Conservation (phyloP, 35 echinoderm and acorn worm genomes). For the Holothuria glaberrima region DNA sequence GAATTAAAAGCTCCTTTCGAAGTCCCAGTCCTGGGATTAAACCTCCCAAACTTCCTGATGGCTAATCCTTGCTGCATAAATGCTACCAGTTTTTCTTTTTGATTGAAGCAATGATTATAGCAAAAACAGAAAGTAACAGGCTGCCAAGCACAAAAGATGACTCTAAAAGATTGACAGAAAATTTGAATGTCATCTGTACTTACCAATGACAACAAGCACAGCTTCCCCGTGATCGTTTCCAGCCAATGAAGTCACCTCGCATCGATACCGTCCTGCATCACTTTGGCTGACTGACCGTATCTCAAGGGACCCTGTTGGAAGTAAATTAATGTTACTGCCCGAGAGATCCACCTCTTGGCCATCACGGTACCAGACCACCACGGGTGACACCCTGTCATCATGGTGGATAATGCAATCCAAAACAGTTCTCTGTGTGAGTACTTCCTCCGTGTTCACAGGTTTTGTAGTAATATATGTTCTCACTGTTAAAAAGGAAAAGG, state of each 20-base stretch:
- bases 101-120: no score
- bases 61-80: no score
- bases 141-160: no score
- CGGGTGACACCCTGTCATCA: constrained; percentile 51
- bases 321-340: constrained; percentile 25
- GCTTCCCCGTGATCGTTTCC: constrained; percentile 74
- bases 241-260: constrained; percentile 81
- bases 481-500: constrained; percentile 44
- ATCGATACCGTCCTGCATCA: constrained; percentile 77
- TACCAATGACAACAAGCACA: constrained; percentile 68
- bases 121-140: no score
- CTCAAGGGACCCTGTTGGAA: constrained; percentile 64
- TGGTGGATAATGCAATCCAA: constrained; percentile 73
- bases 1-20: no score
- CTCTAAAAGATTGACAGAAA: no score
- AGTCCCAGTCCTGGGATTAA: no score
- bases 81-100: no score
- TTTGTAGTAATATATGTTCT: constrained; percentile 63
- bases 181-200: not conserved
- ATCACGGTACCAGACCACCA: constrained; percentile 72
- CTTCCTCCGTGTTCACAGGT: constrained; percentile 65
- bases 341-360: constrained; percentile 39
- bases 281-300: constrained; percentile 40
- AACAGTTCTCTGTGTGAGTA: constrained; percentile 40
- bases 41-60: no score